phyloP scores from a whole-genome alignment of 1,140 invertebrate species.

The Idris sp. region DNA sequence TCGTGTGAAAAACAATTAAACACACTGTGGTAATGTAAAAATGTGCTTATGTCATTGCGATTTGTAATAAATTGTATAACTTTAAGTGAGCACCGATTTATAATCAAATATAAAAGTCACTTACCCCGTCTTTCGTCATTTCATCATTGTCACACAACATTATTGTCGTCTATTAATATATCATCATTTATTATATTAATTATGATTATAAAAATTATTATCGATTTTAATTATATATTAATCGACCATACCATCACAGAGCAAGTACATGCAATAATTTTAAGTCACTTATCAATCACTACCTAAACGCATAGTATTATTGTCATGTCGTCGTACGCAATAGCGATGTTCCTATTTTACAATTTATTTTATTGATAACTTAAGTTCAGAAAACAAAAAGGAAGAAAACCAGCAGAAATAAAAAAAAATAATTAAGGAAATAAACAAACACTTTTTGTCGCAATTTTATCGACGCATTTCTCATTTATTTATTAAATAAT shows the following conservation, averaged over 20 bases:
- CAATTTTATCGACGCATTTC: slow-evolving; percentile 34
- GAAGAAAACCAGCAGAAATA: no score
- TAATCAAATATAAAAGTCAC: slow-evolving; percentile 62
- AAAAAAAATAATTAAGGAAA: no score
- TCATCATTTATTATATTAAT: slow-evolving; percentile 62
- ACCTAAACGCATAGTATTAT: slow-evolving; percentile 65
- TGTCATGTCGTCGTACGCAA: slow-evolving; percentile 66
- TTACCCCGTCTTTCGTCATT: slow-evolving; percentile 67
- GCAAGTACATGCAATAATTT: slow-evolving; percentile 59
- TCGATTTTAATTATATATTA: slow-evolving; percentile 61
- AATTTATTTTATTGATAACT: slow-evolving; percentile 68
- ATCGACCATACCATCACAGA: slow-evolving; percentile 57
- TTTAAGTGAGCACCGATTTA: slow-evolving; percentile 64
- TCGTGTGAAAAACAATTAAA: no score
- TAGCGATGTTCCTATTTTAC: slow-evolving; percentile 73
- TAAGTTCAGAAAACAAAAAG: slow-evolving; percentile 66
- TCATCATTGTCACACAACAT: slow-evolving; percentile 66
- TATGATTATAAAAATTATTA: slow-evolving; percentile 59
- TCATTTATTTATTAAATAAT: slow-evolving; percentile 53
- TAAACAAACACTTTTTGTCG: slow-evolving; percentile 69
- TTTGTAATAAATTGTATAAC: slow-evolving; percentile 55
- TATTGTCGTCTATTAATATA: slow-evolving; percentile 61
- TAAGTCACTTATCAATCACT: slow-evolving; percentile 63
- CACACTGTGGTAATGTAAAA: no score
- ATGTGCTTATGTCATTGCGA: slow-evolving; percentile 26